Evolutionary conservation across 2,797 vertebrate genomes (phyloP).

Genomic region (Tadarida brasiliensis): DNA sequence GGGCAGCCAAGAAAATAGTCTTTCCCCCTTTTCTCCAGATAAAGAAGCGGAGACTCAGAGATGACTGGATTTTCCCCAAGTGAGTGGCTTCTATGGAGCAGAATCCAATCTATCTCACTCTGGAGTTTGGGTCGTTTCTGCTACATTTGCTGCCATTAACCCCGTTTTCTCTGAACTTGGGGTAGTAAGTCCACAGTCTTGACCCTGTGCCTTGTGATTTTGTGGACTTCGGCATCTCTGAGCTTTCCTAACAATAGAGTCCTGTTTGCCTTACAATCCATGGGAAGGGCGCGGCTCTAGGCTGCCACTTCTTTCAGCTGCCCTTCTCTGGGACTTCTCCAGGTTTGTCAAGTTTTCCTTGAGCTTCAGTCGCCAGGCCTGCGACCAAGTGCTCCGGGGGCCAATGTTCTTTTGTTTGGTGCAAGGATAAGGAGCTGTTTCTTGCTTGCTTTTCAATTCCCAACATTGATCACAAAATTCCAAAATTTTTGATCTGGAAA

Average conservation of each 20-base stretch:
- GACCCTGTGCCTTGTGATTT: not conserved
- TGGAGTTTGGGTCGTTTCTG: not conserved
- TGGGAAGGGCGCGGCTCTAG: not conserved
- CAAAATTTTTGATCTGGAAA: slow-evolving; percentile 27
- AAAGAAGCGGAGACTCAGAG: not conserved
- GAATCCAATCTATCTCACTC: not conserved
- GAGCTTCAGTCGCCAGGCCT: not conserved
- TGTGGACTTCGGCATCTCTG: not conserved
- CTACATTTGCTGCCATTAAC: not conserved
- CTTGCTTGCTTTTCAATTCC: slow-evolving; percentile 45
- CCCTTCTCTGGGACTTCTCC: not conserved
- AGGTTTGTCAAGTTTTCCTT: slow-evolving; percentile 23
- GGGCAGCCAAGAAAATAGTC: not conserved
- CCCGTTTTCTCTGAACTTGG: not conserved
- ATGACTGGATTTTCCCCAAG: not conserved
- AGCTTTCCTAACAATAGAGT: not conserved
- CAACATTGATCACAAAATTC: slow-evolving; percentile 9
- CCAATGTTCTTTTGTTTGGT: not conserved
- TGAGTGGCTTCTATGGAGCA: not conserved
- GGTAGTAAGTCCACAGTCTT: not conserved
- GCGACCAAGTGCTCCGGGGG: not conserved
- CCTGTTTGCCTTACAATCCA: not conserved
- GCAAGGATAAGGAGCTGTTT: not conserved
- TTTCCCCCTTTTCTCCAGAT: not conserved
- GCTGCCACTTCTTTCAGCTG: not conserved